These are phyloP conservation scores for Thera britannica DNA, from an alignment of 2,888 invertebrate species.

Conservation along the genomic window DNA sequence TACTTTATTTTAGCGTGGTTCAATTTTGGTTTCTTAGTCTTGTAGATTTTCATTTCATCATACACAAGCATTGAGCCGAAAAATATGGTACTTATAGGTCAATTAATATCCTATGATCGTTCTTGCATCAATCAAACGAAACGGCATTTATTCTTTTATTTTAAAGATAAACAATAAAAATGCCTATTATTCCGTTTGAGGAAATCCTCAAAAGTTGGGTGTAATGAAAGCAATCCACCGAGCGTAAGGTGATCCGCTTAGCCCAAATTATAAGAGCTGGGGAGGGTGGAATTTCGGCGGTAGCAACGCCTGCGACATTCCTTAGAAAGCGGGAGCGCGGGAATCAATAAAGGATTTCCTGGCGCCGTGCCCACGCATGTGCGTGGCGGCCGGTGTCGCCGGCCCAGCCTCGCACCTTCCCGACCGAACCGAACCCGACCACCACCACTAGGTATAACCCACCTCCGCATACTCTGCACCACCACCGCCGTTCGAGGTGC, in stretches of 20 bases:
- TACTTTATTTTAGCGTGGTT: too few relatives aligned
- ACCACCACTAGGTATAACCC: constrained; percentile 10
- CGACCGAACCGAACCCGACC: background rate
- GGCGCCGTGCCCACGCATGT: constrained; percentile 84
- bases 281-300: constrained; percentile 72
- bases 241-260: constrained; percentile 69
- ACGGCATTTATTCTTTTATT: constrained; percentile 34
- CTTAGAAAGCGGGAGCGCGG: constrained; percentile 81
- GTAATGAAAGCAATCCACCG: constrained; percentile 60
- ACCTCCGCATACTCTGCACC: constrained; percentile 22
- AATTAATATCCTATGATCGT: too few relatives aligned
- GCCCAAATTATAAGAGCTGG: constrained; percentile 67
- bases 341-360: constrained; percentile 85
- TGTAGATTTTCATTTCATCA: too few relatives aligned
- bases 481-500: constrained; percentile 11
- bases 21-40: too few relatives aligned
- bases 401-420: constrained; percentile 45
- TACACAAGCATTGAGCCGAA: too few relatives aligned
- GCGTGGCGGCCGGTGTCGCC: constrained; percentile 68
- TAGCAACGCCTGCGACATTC: constrained; percentile 80
- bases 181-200: constrained; percentile 41
- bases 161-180: constrained; percentile 39
- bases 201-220: constrained; percentile 52
- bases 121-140: constrained; percentile 1
- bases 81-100: too few relatives aligned